Base-by-base conservation (phyloP, 2,888 invertebrate species). In the Brachylomia viminalis region DNA sequence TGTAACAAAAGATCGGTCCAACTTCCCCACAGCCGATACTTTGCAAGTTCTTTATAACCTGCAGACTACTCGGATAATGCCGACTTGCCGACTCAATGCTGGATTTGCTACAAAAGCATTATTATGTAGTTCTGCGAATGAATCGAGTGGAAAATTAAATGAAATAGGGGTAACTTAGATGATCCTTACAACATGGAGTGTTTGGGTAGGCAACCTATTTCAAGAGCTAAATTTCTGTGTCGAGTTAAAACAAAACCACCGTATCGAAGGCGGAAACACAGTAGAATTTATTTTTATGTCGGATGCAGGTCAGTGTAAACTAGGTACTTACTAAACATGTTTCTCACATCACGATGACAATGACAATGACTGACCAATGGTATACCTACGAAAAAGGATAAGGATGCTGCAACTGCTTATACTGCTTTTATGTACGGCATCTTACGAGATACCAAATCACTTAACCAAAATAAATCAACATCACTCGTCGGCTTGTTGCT, bases 11-110 rank as follows among this genome's bases (percentile, higher is more conserved):
- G 90, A 79, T 73, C 88, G 79, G 84, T 88, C 85, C 86, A 93
- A 94, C 91, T 93, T 93, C 89, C 88, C 86, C 86, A 82, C 86
- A 86, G 82, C 87, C 90, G 90, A 93, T 93, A 94, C 93, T 93
- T 93, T 91, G 87, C 90, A 93, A 94, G 92, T 93, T 92, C 87
- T 90, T 90, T 93, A 94, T 95, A 94, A 93, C 92, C 92, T 89
- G 86, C 86, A 82, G 86, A 84, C 62, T 86, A 80, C 82, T 85
- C 79, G 70, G 87, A 87, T 90, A 89, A 89, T 88, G 88, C 87
- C 77, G 79, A 75, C 67, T 86, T 70, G 76, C 72, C 72, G 85
- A 89, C 86, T 90, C 83, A 80, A 79, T 82, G 84, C 75, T 64
- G 33, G 61, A 79, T 78, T 70, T 62, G 64, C 84, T 78, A 62